phyloP scores from a whole-genome alignment of 2,888 invertebrate genomes.

The Heliconius ethilla region DNA sequence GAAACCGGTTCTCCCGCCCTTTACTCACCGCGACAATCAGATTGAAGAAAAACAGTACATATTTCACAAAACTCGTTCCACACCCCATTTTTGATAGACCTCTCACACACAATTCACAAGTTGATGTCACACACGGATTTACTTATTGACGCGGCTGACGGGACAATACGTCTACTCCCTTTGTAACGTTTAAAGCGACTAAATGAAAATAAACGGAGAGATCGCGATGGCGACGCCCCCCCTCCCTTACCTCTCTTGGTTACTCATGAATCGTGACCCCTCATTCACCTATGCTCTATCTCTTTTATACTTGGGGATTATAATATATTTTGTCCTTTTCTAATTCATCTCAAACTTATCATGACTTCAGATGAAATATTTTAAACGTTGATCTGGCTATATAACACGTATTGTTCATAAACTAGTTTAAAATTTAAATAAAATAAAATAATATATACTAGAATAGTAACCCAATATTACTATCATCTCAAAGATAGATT shows the following conservation, averaged over 20 bases:
- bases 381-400: constrained; percentile 22
- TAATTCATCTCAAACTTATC: constrained; percentile 54
- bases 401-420: background rate
- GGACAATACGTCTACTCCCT: constrained; percentile 50
- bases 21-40: constrained; percentile 87
- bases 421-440: background rate
- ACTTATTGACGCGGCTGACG: constrained; percentile 55
- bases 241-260: constrained; percentile 48
- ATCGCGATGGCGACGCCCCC: constrained; percentile 72
- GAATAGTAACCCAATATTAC: background rate
- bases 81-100: constrained; percentile 82
- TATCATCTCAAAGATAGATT: background rate
- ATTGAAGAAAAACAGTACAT: constrained; percentile 91
- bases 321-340: constrained; percentile 49
- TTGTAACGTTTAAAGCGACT: constrained; percentile 64
- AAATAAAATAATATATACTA: background rate
- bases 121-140: constrained; percentile 66
- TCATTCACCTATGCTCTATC: constrained; percentile 67
- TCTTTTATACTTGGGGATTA: constrained; percentile 54
- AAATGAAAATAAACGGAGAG: constrained; percentile 62
- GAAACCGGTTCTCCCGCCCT: constrained; percentile 74
- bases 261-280: constrained; percentile 67
- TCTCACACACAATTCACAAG: constrained; percentile 70
- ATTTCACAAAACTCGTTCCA: constrained; percentile 90
- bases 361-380: constrained; percentile 27